These are phyloP conservation scores for Pangasianodon hypophthalmus DNA, from an alignment of 2,113 vertebrate genomes.

Conservation along the genomic window DNA sequence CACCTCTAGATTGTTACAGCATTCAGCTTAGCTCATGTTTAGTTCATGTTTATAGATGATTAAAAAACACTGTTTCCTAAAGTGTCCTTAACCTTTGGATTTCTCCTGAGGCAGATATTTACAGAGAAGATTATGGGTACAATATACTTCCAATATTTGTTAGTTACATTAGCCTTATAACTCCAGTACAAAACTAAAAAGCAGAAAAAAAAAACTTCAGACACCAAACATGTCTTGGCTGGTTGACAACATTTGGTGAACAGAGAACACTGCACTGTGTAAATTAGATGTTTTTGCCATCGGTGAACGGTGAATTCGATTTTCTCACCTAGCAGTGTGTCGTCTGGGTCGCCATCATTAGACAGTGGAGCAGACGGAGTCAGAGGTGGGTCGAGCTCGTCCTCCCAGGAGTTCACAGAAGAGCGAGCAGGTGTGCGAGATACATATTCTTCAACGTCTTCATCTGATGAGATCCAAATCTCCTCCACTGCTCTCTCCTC, in stretches of 20 bases:
- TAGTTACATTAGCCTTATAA: too few relatives aligned
- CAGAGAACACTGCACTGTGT: neutral
- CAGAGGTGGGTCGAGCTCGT: conserved; percentile 62
- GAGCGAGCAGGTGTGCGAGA: conserved; percentile 5
- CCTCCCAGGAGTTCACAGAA: conserved; percentile 54
- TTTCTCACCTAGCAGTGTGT: conserved; percentile 58
- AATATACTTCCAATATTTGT: neutral
- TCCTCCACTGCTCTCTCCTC: conserved; percentile 30
- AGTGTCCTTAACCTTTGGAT: too few relatives aligned
- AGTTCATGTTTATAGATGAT: neutral
- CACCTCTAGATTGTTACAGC: too few relatives aligned
- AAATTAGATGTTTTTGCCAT: neutral
- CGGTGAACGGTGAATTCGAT: neutral
- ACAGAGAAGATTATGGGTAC: too few relatives aligned
- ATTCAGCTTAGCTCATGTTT: too few relatives aligned
- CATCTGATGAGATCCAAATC: conserved; percentile 69
- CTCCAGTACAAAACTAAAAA: too few relatives aligned
- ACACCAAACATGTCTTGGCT: too few relatives aligned
- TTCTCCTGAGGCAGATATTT: neutral
- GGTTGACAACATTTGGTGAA: neutral
- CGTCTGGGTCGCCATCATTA: conserved; percentile 62
- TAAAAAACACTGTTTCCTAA: neutral
- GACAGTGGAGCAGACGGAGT: conserved; percentile 65
- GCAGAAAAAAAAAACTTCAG: neutral
- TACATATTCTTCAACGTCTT: conserved; percentile 64